Conservation (phyloP, 2,797 vertebrate genomes). For the Chromobotia macracanthus region DNA sequence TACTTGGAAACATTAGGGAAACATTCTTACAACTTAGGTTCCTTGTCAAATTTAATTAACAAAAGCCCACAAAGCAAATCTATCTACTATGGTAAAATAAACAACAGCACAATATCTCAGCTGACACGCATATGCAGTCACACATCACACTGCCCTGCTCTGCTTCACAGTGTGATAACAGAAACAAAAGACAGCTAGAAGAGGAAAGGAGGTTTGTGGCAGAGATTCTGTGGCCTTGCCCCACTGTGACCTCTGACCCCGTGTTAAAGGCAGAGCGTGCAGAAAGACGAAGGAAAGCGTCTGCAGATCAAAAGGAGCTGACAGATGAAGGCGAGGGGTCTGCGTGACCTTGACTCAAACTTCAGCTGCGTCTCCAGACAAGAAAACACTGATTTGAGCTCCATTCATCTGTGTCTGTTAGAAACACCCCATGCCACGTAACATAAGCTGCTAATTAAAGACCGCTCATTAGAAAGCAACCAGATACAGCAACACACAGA, state of each 20-base stretch:
- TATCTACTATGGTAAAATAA: too few relatives aligned
- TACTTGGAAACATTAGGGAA: too few relatives aligned
- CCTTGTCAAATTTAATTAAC: too few relatives aligned
- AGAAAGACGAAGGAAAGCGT: constrained; percentile 70
- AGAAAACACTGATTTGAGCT: constrained; percentile 54
- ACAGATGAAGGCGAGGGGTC: constrained; percentile 82
- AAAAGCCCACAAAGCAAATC: too few relatives aligned
- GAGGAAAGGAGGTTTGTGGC: constrained; percentile 62
- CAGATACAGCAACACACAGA: constrained; percentile 44
- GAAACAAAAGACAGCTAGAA: constrained; percentile 16
- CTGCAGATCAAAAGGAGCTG: constrained; percentile 83
- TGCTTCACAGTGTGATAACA: constrained; percentile 15
- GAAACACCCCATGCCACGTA: constrained; percentile 45
- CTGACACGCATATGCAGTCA: neutral
- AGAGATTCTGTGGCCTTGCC: constrained; percentile 63
- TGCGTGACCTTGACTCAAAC: constrained; percentile 80
- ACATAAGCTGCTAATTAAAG: constrained; percentile 59
- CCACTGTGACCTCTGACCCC: constrained; percentile 70
- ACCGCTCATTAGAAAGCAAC: constrained; percentile 56
- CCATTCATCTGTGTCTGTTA: constrained; percentile 57
- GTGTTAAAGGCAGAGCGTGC: constrained; percentile 72
- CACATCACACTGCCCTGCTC: neutral
- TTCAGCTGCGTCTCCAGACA: constrained; percentile 70
- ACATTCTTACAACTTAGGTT: too few relatives aligned
- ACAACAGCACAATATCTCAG: too few relatives aligned